Evolutionary conservation across 2,113 vertebrate genomes (phyloP), one percentile per base, ranked within the genome.

Genomic region (Gila orcuttii): DNA sequence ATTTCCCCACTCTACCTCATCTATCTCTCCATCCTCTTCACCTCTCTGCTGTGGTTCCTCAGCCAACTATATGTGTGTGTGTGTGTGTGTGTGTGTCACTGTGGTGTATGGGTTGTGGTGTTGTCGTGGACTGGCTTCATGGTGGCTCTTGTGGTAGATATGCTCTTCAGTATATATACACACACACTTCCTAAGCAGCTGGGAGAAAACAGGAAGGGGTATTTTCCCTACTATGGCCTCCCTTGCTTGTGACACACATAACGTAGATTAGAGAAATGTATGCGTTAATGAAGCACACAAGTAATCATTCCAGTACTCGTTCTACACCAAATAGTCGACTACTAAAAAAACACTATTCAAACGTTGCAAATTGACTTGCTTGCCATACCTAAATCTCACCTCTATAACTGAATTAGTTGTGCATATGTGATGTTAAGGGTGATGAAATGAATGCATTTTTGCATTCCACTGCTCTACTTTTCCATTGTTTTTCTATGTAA

Each of bases 181-280:
- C 11, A 60, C 85, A 86, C 62, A 86, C 87, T 94, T 94, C 93
- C 94, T 93, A 90, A 92, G 90, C 93, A 93, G 90, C 92, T 94
- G 92, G 90, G 86, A 89, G 87, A 88, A 90, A 89, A 89, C 85
- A 88, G 91, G 90, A 93, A 94, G 91, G 91, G 91, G 90, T 86
- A 78, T 86, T 90, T 89, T 90, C 87, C 82, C 13, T 74, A 57
- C 90, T 50, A 39, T 85, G 89, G 83, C 88, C 86, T 80, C 84
- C 31, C 13, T 84, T 89, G 81, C 89, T 82, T 87, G 76, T 45
- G 73, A 57, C 28, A 50, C 42, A 42, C 50, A 62, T 33, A 55
- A 45, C 10, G 52, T 74, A 62, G 59, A 66, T 60, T 68, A 80
- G 17, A 86, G 64, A 36, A 79, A 28, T 21, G 12, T 76, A 50